Conservation (phyloP, 2,113 vertebrate species). For the Ammospiza caudacuta region DNA sequence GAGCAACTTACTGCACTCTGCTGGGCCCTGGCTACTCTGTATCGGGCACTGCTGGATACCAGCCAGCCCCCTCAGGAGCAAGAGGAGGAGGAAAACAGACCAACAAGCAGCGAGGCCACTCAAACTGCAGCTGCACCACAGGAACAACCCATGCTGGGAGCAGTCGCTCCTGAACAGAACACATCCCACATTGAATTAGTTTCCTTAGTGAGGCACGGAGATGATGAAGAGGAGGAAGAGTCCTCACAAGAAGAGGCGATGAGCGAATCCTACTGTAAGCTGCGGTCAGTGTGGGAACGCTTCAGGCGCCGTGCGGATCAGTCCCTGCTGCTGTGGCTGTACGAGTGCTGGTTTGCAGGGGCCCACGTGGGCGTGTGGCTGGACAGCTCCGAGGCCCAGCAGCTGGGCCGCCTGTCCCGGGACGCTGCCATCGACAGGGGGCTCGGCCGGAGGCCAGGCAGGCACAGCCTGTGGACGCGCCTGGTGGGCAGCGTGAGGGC, state of each 20-base stretch:
- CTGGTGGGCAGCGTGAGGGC: not conserved
- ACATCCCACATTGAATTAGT: too few species aligned
- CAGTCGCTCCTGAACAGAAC: not conserved
- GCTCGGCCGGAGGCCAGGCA: accelerated
- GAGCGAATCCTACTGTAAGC: accelerated
- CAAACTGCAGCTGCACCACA: not conserved
- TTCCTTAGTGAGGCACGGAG: not conserved
- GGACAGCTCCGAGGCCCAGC: accelerated
- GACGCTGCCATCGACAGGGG: not conserved
- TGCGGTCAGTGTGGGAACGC: accelerated
- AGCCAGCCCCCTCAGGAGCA: not conserved
- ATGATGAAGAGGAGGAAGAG: not conserved
- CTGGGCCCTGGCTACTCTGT: not conserved
- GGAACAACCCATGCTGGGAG: not conserved
- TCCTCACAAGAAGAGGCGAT: not conserved
- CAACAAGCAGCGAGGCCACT: not conserved
- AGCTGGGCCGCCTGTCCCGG: not conserved
- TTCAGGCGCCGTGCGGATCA: accelerated
- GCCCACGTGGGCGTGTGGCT: not conserved
- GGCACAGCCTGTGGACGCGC: not conserved
- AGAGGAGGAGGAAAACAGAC: not conserved
- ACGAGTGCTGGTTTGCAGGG: not conserved
- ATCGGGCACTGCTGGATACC: not conserved
- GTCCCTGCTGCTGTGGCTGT: not conserved
- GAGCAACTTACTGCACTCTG: not conserved